A percentile compares a stretch with the other conserved stretches of the same genome.
These are phyloP conservation scores for Tinea pellionella DNA, from an alignment of 2,888 invertebrate species.

Conservation along the genomic window DNA sequence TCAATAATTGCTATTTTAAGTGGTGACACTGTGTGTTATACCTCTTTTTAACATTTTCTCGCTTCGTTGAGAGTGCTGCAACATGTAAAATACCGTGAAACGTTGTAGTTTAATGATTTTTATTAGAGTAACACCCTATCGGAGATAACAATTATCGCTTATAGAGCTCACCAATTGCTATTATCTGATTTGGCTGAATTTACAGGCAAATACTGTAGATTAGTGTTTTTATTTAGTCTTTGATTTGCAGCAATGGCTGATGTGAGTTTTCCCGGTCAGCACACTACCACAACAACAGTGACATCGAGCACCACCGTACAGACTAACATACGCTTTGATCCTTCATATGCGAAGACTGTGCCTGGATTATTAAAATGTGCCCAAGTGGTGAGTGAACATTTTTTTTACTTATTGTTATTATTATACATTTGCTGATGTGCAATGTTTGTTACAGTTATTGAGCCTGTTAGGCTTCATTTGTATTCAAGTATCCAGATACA, in stretches of 20 bases:
- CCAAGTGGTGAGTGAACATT: slow-evolving; percentile 75
- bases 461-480: slow-evolving; percentile 85
- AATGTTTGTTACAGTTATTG: slow-evolving; percentile 54
- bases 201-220: too few species aligned
- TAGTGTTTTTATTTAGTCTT: too few species aligned
- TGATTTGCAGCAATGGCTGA: slow-evolving; percentile 54
- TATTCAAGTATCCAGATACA: slow-evolving; percentile 71
- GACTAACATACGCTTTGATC: slow-evolving; percentile 80
- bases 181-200: too few species aligned
- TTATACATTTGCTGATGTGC: too few species aligned
- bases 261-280: slow-evolving; percentile 79
- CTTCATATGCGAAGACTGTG: slow-evolving; percentile 74
- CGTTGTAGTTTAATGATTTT: too few species aligned
- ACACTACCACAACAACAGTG: slow-evolving; percentile 78
- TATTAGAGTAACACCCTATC: too few species aligned
- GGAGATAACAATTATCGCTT: too few species aligned
- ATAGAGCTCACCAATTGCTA: too few species aligned
- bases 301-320: slow-evolving; percentile 77
- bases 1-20: slow-evolving; percentile 52
- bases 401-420: too few species aligned
- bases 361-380: slow-evolving; percentile 82
- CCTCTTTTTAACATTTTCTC: background rate
- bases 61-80: background rate
- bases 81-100: too few species aligned
- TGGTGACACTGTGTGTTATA: slow-evolving; percentile 32